phyloP scores from a whole-genome alignment of 1,140 invertebrate genomes.

The Chironomus striatipennis region DNA sequence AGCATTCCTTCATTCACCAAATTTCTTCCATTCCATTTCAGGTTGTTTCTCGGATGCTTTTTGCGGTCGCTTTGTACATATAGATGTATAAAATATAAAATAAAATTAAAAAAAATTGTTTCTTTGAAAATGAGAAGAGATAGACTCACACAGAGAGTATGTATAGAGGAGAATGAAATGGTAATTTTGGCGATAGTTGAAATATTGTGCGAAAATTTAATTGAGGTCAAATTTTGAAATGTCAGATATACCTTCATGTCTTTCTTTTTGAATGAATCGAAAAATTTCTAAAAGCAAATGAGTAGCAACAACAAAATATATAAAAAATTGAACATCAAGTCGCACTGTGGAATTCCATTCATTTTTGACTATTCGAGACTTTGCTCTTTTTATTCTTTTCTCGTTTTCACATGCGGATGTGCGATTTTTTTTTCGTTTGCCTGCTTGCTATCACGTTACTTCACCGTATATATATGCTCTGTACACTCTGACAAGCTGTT shows the following conservation, averaged over 20 bases:
- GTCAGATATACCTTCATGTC: background rate
- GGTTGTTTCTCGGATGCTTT: background rate
- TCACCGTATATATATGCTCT: background rate
- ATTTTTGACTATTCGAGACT: background rate
- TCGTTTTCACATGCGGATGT: background rate
- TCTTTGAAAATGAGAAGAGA: conserved; percentile 4
- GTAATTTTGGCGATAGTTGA: conserved; percentile 13
- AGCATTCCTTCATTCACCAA: background rate
- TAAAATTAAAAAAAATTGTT: background rate
- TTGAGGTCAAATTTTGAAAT: conserved; percentile 20
- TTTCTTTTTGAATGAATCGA: too few relatives aligned
- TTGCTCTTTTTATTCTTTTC: background rate
- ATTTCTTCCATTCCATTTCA: conserved; percentile 20
- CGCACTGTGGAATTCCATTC: background rate
- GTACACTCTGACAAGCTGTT: background rate
- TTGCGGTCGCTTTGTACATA: background rate
- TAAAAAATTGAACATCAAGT: background rate
- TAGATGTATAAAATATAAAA: too few relatives aligned
- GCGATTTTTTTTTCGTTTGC: conserved; percentile 5
- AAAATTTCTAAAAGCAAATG: too few relatives aligned
- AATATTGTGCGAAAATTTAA: conserved; percentile 18
- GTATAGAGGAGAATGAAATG: conserved; percentile 7
- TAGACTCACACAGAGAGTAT: background rate
- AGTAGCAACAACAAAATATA: background rate
- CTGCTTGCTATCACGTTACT: background rate